These are phyloP conservation scores for Hozukius guyotensis DNA, from an alignment of 2,797 vertebrate genomes.

Conservation along the genomic window DNA sequence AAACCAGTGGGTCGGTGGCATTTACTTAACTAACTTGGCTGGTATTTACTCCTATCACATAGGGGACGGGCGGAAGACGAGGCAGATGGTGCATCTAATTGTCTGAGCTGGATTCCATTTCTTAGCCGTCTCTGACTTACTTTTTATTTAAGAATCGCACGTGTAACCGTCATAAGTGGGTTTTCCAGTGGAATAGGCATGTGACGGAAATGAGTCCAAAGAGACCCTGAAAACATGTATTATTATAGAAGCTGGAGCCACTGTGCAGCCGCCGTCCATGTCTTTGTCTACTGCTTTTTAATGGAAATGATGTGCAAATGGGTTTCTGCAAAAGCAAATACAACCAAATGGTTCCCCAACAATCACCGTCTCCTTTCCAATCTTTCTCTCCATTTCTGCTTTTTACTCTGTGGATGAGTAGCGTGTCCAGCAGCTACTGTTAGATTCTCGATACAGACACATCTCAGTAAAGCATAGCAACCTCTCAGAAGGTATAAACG, in stretches of 20 bases:
- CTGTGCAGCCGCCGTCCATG: conserved; percentile 40
- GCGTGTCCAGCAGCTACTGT: conserved; percentile 26
- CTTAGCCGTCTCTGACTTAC: conserved; percentile 46
- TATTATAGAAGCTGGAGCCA: conserved; percentile 40
- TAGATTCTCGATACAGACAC: conserved; percentile 33
- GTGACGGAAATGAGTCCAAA: conserved; percentile 56
- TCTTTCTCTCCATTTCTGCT: conserved; percentile 26
- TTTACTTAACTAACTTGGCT: conserved; percentile 70
- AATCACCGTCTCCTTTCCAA: conserved; percentile 49
- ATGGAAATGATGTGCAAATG: conserved; percentile 75
- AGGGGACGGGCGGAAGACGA: conserved; percentile 48
- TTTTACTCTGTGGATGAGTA: conserved; percentile 15
- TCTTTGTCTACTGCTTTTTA: conserved; percentile 71
- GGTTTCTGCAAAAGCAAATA: conserved; percentile 48
- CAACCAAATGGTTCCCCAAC: conserved; percentile 58
- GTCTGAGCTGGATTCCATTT: conserved; percentile 63
- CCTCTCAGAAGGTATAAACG: conserved; percentile 35
- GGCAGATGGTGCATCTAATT: conserved; percentile 74
- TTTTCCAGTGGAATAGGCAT: conserved; percentile 60
- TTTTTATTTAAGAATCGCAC: conserved; percentile 48
- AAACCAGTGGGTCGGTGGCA: conserved; percentile 60
- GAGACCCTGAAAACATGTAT: conserved; percentile 47
- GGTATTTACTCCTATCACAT: conserved; percentile 69
- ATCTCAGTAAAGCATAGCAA: conserved; percentile 41
- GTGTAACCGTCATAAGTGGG: conserved; percentile 43